Conservation (phyloP, 2,113 vertebrate genomes). For the Pelvicachromis taeniatus region DNA sequence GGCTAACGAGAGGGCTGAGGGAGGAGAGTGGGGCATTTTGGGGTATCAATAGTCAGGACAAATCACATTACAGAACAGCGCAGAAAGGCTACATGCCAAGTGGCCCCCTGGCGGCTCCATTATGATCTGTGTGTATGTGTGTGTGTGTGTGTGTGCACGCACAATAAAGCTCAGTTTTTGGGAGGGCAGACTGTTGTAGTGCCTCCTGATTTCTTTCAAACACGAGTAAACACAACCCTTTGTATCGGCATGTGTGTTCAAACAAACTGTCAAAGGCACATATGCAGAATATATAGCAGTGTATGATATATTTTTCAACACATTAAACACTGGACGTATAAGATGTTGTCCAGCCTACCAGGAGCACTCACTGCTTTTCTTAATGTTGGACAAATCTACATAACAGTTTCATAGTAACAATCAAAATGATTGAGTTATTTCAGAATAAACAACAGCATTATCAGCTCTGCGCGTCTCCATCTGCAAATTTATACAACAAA, state of each 20-base stretch:
- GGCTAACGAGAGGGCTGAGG: constrained; percentile 61
- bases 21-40: constrained; percentile 73
- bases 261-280: background rate
- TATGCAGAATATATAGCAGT: background rate
- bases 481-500: background rate
- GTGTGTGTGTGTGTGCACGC: constrained; percentile 60
- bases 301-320: background rate
- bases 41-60: constrained; percentile 87
- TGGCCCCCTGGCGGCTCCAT: constrained; percentile 66
- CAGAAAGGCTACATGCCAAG: constrained; percentile 72
- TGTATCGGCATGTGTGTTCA: background rate
- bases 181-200: constrained; percentile 12
- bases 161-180: constrained; percentile 51
- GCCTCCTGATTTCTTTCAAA: background rate
- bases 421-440: background rate
- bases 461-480: background rate
- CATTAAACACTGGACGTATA: background rate
- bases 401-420: background rate
- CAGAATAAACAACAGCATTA: background rate
- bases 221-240: background rate
- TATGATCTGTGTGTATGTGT: constrained; percentile 60
- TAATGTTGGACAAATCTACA: background rate
- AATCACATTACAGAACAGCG: constrained; percentile 88
- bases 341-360: background rate
- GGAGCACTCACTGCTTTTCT: background rate